Conservation (phyloP, 2,888 invertebrate species). For the Clepsis dumicolana region DNA sequence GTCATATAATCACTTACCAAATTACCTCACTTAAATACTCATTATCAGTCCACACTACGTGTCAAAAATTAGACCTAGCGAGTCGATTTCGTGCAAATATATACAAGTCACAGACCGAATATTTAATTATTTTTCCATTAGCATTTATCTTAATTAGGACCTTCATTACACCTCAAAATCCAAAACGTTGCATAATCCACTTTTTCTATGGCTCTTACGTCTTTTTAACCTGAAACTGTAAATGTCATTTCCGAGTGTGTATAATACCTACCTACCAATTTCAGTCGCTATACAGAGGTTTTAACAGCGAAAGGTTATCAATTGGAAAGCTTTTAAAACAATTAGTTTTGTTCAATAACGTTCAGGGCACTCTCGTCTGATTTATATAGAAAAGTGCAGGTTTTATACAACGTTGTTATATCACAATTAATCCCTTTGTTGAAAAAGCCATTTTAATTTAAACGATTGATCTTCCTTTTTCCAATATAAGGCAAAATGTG, state of each 20-base stretch:
- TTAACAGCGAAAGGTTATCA: slow-evolving; percentile 58
- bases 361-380: slow-evolving; percentile 59
- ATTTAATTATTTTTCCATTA: slow-evolving; percentile 11
- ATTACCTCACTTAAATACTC: too few species aligned
- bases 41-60: too few species aligned
- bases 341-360: slow-evolving; percentile 66
- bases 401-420: not conserved
- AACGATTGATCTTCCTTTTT: too few species aligned
- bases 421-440: not conserved
- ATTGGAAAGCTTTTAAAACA: slow-evolving; percentile 77
- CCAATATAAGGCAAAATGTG: too few species aligned
- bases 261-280: too few species aligned
- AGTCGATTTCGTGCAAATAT: not conserved
- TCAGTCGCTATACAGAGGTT: slow-evolving; percentile 2
- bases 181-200: not conserved
- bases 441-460: not conserved
- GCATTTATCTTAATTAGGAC: slow-evolving; percentile 18
- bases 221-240: not conserved
- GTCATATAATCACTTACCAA: too few species aligned
- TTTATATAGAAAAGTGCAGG: slow-evolving; percentile 46
- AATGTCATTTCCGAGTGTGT: slow-evolving; percentile 13
- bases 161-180: not conserved
- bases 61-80: too few species aligned
- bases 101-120: not conserved
- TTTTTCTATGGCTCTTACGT: not conserved